phyloP scores from a whole-genome alignment of 2,888 invertebrate genomes.

The Aelia acuminata region DNA sequence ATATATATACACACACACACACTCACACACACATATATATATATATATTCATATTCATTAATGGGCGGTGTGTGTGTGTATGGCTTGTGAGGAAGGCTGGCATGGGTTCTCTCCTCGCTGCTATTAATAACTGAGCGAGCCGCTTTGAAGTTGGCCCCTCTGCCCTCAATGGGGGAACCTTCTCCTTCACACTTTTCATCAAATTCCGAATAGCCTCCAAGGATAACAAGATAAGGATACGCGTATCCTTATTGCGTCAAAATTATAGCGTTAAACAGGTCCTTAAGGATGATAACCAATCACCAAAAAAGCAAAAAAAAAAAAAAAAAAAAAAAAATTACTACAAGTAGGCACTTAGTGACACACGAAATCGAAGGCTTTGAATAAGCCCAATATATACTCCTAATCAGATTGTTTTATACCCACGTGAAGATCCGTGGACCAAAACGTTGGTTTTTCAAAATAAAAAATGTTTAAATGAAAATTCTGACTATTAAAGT shows the following conservation, averaged over 20 bases:
- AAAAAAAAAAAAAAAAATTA: neutral
- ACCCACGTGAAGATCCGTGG: too few relatives aligned
- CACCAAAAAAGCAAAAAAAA: too few relatives aligned
- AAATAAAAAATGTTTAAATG: too few relatives aligned
- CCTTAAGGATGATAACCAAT: neutral
- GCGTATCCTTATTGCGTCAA: neutral
- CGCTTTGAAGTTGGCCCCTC: neutral
- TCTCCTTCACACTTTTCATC: conserved; percentile 18
- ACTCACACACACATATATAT: too few relatives aligned
- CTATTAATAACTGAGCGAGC: neutral
- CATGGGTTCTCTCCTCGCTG: neutral
- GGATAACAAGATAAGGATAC: neutral
- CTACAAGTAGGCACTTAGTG: neutral
- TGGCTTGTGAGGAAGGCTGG: neutral
- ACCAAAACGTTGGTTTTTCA: too few relatives aligned
- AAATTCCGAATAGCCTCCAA: neutral
- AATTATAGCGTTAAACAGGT: neutral
- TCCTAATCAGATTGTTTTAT: too few relatives aligned
- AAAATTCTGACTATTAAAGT: too few relatives aligned
- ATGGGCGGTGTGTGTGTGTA: neutral
- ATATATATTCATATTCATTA: neutral
- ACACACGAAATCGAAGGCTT: neutral
- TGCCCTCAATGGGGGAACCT: neutral
- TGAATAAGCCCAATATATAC: too few relatives aligned
- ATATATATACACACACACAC: too few relatives aligned